Base-by-base conservation (phyloP, 2,113 vertebrate genomes). In the Halcyon senegalensis region DNA sequence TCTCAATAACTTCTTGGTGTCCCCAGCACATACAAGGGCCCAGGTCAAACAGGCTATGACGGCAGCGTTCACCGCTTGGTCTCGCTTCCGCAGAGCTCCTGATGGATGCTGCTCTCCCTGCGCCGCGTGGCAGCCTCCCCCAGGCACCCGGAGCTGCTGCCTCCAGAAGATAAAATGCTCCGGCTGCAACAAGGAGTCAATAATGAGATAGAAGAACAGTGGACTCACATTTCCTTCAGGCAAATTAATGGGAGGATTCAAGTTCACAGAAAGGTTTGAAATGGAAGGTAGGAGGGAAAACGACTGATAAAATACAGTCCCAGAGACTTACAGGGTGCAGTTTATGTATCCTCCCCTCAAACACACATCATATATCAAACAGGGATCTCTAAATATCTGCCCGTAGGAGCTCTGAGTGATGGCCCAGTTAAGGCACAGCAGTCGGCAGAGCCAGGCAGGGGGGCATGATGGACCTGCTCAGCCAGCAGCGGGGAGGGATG, bases 211-310 rank as follows among this genome's bases (percentile, higher is more conserved):
- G 24, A 62, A 63, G 41, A 86, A 82, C 3, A 89, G 86, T 3
- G 8, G 66, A 55, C 35, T 39, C 2, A 0, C 44, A 21, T 78
- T 87, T 91, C 70, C 69, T 92, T 84, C 80, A 11, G 66, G 74
- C 60, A 96, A 87, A 91, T 91, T 79, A 91, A 79, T 9, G 8
- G 35, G 53, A 92, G 10, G n/a, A 92, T 55, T 76, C 3, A 4
- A 80, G 69, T 84, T 94, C 79, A 92, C 55, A 48, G 43, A 77
- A 83, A 56, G 60, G 46, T 87, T 89, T 90, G 62, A 86, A 96
- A 92, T 44, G 39, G 69, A 89, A 90, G 60, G 60, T 30, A 93
- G 67, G 70, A 91, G 59, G n/a, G 51, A 81, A 96, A 88, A 56
- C 1, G 4, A 80, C 43, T 55, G 44, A 76, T 70, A 86, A 92